phyloP scores from a whole-genome alignment of 1,140 invertebrate genomes.

The Panulirus ornatus region DNA sequence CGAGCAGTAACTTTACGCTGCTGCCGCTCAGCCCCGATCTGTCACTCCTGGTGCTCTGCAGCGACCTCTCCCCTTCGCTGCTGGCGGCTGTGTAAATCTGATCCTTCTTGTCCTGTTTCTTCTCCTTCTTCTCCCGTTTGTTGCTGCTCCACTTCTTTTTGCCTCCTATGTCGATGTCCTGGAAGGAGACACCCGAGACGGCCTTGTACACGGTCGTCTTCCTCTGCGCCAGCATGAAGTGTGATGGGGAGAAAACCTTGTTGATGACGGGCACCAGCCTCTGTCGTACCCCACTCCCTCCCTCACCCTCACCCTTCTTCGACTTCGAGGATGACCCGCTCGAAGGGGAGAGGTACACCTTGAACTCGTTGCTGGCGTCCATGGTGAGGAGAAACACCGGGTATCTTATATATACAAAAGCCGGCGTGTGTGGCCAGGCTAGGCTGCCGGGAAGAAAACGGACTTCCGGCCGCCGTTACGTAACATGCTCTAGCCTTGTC shows the following conservation, averaged over 20 bases:
- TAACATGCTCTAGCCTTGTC: not conserved
- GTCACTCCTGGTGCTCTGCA: conserved; percentile 51
- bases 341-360: conserved; percentile 63
- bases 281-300: conserved; percentile 39
- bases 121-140: conserved; percentile 47
- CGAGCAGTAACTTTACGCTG: not conserved
- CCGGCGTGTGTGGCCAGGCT: not conserved
- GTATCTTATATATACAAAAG: not conserved
- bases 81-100: conserved; percentile 16
- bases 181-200: conserved; percentile 70
- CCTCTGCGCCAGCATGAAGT: conserved; percentile 70
- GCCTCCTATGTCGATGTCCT: conserved; percentile 66
- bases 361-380: conserved; percentile 69
- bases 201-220: conserved; percentile 72
- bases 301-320: conserved; percentile 24
- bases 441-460: not conserved
- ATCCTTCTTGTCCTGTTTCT: conserved; percentile 52
- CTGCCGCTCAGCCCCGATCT: not conserved
- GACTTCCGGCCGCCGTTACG: no score
- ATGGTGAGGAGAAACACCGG: not conserved
- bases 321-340: conserved; percentile 30
- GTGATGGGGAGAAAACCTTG: conserved; percentile 67
- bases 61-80: conserved; percentile 57
- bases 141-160: conserved; percentile 48
- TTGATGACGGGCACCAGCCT: conserved; percentile 69